phyloP scores from a whole-genome alignment of 2,113 vertebrate genomes.

The Pterocles orientalis region DNA sequence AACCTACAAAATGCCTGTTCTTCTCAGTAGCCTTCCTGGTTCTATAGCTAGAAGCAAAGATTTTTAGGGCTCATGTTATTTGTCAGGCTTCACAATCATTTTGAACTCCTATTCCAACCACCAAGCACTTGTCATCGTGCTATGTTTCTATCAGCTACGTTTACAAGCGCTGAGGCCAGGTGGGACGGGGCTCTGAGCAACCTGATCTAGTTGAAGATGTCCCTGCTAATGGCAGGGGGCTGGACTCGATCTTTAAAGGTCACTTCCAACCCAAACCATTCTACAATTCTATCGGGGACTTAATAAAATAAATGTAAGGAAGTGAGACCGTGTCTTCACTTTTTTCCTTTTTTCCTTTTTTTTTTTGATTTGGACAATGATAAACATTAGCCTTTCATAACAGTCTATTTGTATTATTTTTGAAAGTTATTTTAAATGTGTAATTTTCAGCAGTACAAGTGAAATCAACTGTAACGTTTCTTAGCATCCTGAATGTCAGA shows the following conservation, averaged over 20 bases:
- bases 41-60: background rate
- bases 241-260: background rate
- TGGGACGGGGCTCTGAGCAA: background rate
- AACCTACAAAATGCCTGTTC: background rate
- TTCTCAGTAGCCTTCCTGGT: background rate
- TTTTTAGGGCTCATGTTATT: background rate
- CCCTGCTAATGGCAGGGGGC: background rate
- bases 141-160: background rate
- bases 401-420: background rate
- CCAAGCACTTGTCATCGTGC: background rate
- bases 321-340: background rate
- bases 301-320: background rate
- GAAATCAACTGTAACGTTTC: background rate
- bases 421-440: background rate
- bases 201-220: background rate
- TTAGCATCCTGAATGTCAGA: background rate
- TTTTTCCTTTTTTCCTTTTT: background rate
- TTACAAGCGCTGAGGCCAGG: background rate
- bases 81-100: background rate
- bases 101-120: background rate
- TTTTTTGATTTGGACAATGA: background rate
- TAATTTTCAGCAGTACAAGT: background rate
- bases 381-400: background rate
- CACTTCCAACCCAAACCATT: background rate
- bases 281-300: background rate